These are phyloP conservation scores for Triplophysa tibetana DNA, from an alignment of 2,113 vertebrate genomes.

Conservation along the genomic window DNA sequence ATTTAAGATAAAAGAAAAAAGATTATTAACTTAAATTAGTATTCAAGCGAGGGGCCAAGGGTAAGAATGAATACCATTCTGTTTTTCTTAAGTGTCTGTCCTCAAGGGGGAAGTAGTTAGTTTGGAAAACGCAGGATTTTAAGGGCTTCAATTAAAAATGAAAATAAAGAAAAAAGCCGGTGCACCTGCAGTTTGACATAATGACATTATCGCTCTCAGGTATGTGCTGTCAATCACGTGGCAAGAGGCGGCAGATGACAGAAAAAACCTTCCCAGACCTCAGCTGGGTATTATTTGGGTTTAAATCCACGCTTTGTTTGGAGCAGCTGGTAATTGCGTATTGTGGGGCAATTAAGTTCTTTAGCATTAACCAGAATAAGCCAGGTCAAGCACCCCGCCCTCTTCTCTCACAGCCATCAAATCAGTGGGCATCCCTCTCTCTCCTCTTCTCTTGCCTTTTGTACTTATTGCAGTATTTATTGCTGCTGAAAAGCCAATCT, in stretches of 20 bases:
- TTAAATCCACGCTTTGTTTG: conserved; percentile 58
- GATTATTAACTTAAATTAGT: conserved; percentile 29
- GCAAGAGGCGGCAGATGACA: background rate
- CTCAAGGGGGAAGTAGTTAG: background rate
- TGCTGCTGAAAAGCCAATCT: conserved; percentile 77
- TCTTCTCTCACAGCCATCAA: conserved; percentile 41
- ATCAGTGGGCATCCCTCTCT: conserved; percentile 37
- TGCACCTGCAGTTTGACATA: conserved; percentile 3
- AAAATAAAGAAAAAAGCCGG: background rate
- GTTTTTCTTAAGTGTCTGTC: background rate
- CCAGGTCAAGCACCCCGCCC: conserved; percentile 52
- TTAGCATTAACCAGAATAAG: conserved; percentile 51
- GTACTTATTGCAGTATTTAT: conserved; percentile 75
- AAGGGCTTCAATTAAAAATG: background rate
- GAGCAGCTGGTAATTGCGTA: conserved; percentile 60
- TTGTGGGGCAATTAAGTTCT: conserved; percentile 59
- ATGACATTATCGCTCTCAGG: background rate
- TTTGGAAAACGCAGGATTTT: background rate
- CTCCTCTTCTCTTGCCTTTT: conserved; percentile 54
- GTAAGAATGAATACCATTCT: background rate
- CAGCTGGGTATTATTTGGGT: conserved; percentile 46
- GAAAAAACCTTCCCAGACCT: conserved; percentile 27
- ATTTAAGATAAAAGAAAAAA: background rate
- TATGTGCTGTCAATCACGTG: conserved; percentile 41
- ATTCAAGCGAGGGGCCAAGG: background rate